A percentile compares a stretch with the other conserved stretches of the same genome.
Conservation (phyloP, 2,113 vertebrate species). For the Peromyscus maniculatus region DNA sequence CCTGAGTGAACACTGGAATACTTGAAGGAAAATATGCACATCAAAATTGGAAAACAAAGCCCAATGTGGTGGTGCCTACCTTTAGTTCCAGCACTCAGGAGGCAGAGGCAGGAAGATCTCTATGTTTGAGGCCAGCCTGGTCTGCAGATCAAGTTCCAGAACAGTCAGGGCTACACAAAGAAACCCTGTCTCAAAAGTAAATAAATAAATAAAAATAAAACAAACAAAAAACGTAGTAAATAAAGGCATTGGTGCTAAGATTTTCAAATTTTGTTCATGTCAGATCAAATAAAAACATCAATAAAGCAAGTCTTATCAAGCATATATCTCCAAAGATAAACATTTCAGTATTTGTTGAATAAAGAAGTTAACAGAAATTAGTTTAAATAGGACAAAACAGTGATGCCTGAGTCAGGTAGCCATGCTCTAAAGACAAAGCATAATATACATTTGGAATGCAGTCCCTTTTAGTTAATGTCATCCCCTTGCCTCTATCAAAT, state of each 20-base stretch:
- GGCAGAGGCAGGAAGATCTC: not conserved
- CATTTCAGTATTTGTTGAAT: conserved; percentile 56
- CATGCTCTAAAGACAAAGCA: conserved; percentile 6
- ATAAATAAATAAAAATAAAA: not conserved
- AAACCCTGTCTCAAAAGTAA: not conserved
- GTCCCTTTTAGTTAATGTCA: not conserved
- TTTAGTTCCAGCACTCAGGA: not conserved
- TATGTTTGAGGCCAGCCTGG: not conserved
- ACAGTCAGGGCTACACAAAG: not conserved
- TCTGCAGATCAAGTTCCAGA: not conserved
- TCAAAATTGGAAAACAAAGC: conserved; percentile 29
- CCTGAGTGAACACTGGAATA: conserved; percentile 17
- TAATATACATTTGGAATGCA: conserved; percentile 26
- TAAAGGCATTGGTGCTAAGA: not conserved
- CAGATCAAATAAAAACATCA: conserved; percentile 9
- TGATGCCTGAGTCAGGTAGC: not conserved
- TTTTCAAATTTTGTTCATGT: conserved; percentile 65
- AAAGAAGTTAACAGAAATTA: not conserved
- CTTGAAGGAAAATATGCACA: conserved; percentile 27
- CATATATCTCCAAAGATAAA: conserved; percentile 16
- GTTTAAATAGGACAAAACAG: conserved; percentile 40
- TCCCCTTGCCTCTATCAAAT: not conserved
- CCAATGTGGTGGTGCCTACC: fast-evolving
- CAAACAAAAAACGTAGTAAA: not conserved
- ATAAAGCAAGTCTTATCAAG: not conserved